Conservation (phyloP, 2,888 invertebrate species). For the Habrosyne pyritoides region DNA sequence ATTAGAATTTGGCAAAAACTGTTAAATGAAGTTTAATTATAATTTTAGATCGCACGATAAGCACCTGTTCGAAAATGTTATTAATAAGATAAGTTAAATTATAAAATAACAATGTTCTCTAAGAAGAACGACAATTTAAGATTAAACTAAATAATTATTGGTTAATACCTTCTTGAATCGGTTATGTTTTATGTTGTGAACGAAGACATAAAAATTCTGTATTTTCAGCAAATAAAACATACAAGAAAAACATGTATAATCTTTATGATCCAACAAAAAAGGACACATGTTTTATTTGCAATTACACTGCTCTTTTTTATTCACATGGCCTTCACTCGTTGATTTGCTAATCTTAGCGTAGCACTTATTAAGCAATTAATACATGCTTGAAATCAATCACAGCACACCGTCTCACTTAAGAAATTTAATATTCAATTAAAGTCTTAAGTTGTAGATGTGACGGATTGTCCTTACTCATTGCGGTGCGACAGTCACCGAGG, state of each 20-base stretch:
- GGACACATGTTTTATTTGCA: background rate
- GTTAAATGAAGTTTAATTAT: background rate
- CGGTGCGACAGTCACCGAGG: conserved; percentile 38
- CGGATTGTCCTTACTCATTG: conserved; percentile 40
- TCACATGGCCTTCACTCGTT: conserved; percentile 29
- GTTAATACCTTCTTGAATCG: no score
- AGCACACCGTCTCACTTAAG: conserved; percentile 39
- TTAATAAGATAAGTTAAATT: no score
- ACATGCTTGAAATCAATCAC: conserved; percentile 62
- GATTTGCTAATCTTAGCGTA: conserved; percentile 55
- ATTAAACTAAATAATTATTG: no score
- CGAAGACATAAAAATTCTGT: background rate
- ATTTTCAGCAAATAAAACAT: background rate
- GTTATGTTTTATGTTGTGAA: no score
- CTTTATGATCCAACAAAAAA: background rate
- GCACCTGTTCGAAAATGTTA: background rate
- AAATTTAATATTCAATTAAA: conserved; percentile 71
- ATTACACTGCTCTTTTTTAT: background rate
- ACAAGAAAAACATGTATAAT: background rate
- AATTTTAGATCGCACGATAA: background rate
- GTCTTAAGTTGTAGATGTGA: conserved; percentile 36
- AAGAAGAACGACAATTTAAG: no score
- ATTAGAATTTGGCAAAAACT: background rate
- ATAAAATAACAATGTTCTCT: no score
- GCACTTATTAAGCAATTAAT: conserved; percentile 65